Evolutionary conservation across 1,140 invertebrate species (phyloP), one percentile per base, ranked within the genome.

Genomic region (Eumeta japonica): DNA sequence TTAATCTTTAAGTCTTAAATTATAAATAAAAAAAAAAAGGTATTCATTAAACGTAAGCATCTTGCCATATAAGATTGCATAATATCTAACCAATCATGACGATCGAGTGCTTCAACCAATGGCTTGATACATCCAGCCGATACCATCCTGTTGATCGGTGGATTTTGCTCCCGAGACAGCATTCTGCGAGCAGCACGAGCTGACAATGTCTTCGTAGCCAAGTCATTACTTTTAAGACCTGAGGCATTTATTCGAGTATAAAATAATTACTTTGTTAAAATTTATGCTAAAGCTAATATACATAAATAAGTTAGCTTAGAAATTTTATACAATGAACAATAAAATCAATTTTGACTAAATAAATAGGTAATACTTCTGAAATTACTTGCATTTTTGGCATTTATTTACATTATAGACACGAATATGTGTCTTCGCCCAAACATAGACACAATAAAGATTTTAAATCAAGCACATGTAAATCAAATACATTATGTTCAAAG

Each of bases 71-170:
- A n/a, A n/a, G n/a, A 36, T 29, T 35, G 37, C 12, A 36, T 46
- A 33, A n/a, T 41, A 35, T 39, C 49, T 72, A 79, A 91, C 87
- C 87, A 85, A 34, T 88, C 77, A 52, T 79, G 72, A 35, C 79
- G 67, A 24, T 79, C 71, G 5, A 98, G 72, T 43, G 92, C 92
- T 35, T 86, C 74, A 1, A 97, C 83, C 45, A 94, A 84, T 37
- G 83, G 81, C 3, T 91, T 92, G 10, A 98, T 86, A 47, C 97
- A 84, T 19, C 92, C 94, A 53, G 87, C 80, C 2, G 83, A 57
- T 33, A 98, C 93, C 77, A 98, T 86, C 10, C 82, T 75, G 67
- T 94, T 87, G 52, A 99, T 98, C 1, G 96, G 97, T 10, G 96
- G 96, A 75, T 92, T 93, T 45, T 86, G 83, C 62, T 98, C 94